phyloP scores from a whole-genome alignment of 2,888 invertebrate species.

The Liopterus haemorrhoidalis region DNA sequence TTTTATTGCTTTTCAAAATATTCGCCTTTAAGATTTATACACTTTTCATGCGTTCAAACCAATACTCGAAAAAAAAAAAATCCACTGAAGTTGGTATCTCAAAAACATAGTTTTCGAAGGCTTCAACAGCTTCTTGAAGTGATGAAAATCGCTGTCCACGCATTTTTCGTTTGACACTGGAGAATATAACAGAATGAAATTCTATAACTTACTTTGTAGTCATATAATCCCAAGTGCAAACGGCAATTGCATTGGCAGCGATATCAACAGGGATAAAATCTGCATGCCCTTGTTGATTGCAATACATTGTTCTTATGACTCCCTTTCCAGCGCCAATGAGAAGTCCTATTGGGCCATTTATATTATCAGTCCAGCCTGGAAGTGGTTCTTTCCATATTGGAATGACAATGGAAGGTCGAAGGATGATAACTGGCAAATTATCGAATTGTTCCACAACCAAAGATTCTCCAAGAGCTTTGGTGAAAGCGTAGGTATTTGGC shows the following conservation, averaged over 20 bases:
- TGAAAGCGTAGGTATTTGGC: conserved; percentile 91
- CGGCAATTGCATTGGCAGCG: conserved; percentile 70
- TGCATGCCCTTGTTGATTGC: conserved; percentile 69
- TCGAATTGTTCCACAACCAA: conserved; percentile 72
- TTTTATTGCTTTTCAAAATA: too few relatives aligned
- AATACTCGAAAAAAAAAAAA: too few relatives aligned
- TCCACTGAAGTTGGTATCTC: too few relatives aligned
- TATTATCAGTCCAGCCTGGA: conserved; percentile 89
- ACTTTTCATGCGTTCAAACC: too few relatives aligned
- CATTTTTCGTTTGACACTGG: too few relatives aligned
- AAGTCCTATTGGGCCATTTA: conserved; percentile 85
- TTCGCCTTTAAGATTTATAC: too few relatives aligned
- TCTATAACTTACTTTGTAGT: conserved; percentile 46
- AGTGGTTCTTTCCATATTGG: conserved; percentile 80
- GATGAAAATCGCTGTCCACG: too few relatives aligned
- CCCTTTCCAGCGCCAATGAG: conserved; percentile 82
- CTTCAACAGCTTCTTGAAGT: too few relatives aligned
- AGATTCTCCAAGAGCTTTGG: conserved; percentile 85
- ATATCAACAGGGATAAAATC: conserved; percentile 77
- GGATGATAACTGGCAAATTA: conserved; percentile 69
- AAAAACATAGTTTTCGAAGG: too few relatives aligned
- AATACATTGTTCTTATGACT: conserved; percentile 82
- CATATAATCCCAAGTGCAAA: conserved; percentile 62
- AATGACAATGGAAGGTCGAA: conserved; percentile 85
- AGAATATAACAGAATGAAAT: conserved; percentile 10